Evolutionary conservation across 2,797 vertebrate species (phyloP).

Genomic region (Acrossocheilus wenchowensis): DNA sequence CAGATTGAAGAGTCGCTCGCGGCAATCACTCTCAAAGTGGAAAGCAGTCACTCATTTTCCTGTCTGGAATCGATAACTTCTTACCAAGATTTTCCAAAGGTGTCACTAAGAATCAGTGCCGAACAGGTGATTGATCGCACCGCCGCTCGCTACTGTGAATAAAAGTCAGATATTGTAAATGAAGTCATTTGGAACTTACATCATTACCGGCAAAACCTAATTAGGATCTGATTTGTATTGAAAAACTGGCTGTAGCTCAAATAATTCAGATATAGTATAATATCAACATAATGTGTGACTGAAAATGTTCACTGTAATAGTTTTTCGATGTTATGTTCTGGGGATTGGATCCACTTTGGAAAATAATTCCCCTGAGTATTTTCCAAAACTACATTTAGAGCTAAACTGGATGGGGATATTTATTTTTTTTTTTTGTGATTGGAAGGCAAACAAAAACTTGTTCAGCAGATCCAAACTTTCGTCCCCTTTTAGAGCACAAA

Average conservation of each 20-base stretch:
- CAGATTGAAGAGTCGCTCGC: slow-evolving; percentile 32
- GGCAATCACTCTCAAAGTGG: slow-evolving; percentile 42
- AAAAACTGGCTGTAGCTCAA: slow-evolving; percentile 20
- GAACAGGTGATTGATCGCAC: slow-evolving; percentile 32
- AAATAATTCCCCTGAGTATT: neutral
- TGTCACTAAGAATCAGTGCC: slow-evolving; percentile 42
- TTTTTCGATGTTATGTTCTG: slow-evolving; percentile 19
- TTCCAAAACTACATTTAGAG: neutral
- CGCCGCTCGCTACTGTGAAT: neutral
- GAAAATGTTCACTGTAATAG: slow-evolving; percentile 8
- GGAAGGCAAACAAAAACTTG: neutral
- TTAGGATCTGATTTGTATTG: slow-evolving; percentile 38
- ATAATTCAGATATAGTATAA: slow-evolving; percentile 29
- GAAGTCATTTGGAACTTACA: slow-evolving; percentile 26
- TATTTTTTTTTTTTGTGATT: neutral
- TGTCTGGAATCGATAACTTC: slow-evolving; percentile 40
- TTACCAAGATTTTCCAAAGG: slow-evolving; percentile 46
- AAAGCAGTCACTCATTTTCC: slow-evolving; percentile 52
- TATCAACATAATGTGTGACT: slow-evolving; percentile 7
- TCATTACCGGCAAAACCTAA: slow-evolving; percentile 22
- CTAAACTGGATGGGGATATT: neutral
- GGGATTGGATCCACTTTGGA: slow-evolving; percentile 10
- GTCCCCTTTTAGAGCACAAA: neutral
- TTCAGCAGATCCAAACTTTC: neutral
- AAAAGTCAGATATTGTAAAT: slow-evolving; percentile 32